Evolutionary conservation across 2,113 vertebrate species (phyloP).

Genomic region (Puntigrus tetrazona): DNA sequence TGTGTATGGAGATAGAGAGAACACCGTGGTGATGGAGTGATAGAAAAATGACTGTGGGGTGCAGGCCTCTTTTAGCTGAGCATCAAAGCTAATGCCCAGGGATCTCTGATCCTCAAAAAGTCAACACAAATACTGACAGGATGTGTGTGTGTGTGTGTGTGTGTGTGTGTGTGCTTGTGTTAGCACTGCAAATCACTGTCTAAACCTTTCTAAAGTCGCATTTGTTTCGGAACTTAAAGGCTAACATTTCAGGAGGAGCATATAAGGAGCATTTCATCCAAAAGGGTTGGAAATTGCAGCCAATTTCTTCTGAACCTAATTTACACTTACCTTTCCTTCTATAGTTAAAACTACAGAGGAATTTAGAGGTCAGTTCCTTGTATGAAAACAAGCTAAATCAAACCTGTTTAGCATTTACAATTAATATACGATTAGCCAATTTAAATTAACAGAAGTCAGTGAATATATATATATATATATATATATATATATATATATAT

Average conservation of each 20-base stretch:
- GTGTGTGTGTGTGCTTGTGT: background rate
- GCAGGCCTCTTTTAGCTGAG: constrained; percentile 36
- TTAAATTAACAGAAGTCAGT: background rate
- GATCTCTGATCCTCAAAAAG: constrained; percentile 41
- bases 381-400: background rate
- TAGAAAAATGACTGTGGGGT: constrained; percentile 35
- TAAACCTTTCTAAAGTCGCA: background rate
- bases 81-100: constrained; percentile 37
- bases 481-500: no score
- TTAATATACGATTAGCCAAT: background rate
- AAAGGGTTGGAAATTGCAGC: background rate
- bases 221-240: background rate
- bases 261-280: background rate
- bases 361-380: background rate
- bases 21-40: constrained; percentile 13
- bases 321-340: background rate
- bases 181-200: constrained; percentile 13
- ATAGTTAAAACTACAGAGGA: background rate
- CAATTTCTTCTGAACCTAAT: background rate
- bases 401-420: background rate
- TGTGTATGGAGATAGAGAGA: constrained; percentile 4
- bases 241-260: background rate
- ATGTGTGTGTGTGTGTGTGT: background rate
- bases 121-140: constrained; percentile 25
- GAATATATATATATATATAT: no score